Evolutionary conservation across 2,888 invertebrate species (phyloP).

Genomic region (Monoplex corrugatus): DNA sequence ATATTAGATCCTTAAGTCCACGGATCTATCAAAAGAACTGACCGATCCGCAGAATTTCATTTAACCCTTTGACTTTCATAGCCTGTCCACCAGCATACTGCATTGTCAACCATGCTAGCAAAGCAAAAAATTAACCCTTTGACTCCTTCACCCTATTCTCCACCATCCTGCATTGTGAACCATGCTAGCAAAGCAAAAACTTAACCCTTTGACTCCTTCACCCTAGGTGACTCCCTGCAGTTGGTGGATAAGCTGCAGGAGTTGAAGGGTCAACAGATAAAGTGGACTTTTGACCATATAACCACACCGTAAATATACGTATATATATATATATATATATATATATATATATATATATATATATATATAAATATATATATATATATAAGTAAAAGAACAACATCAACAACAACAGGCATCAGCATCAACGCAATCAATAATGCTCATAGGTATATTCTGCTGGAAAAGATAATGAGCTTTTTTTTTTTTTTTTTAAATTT

Average conservation of each 20-base stretch:
- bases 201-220: no score
- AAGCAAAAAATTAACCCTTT: no score
- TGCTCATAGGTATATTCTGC: not conserved
- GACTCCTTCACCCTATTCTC: no score
- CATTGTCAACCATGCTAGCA: no score
- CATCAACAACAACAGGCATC: not conserved
- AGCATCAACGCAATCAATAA: not conserved
- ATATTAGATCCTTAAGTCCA: no score
- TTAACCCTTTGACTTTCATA: no score
- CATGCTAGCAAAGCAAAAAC: not conserved
- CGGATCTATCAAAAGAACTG: no score
- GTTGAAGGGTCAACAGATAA: not conserved
- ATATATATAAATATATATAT: not conserved
- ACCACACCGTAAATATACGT: not conserved
- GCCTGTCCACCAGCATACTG: no score
- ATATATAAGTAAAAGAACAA: not conserved
- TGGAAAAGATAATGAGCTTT: no score
- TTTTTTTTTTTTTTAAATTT: no score
- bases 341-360: not conserved
- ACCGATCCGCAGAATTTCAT: no score
- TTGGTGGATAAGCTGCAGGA: not conserved
- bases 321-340: not conserved
- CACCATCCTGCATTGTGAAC: not conserved
- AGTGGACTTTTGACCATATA: not conserved
- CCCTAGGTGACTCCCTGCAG: no score